Base-by-base conservation (phyloP, 1,140 invertebrate genomes). In the Antheraea pernyi region DNA sequence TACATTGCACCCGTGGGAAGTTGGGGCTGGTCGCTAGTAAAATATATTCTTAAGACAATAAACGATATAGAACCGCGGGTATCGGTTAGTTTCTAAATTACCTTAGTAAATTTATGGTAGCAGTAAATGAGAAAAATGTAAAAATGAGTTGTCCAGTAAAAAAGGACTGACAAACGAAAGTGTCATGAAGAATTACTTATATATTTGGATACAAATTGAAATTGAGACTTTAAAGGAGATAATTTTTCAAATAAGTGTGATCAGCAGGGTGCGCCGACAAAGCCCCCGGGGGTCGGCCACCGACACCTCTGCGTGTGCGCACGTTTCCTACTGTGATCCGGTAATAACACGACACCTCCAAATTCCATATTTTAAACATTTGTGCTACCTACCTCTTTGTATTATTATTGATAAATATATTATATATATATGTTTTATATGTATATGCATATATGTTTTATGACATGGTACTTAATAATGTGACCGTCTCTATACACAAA, bases 191-290 rank as follows among this genome's bases (percentile, higher is more conserved):
- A 60, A 19, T 60, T 60, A 22, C 59, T 60, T 22, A 60, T 3
- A 60, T 60, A 60, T 30, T 60, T 30, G 19, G 59, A 19, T 22
- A 30, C 19, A 53, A 16, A 9, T 53, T 53, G 16, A 53, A 66
- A 46, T 70, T 48, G 30, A 19, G 16, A 36, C 8, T 58, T 65
- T 18, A 42, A 10, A 53, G 46, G 46, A 71, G 78, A 77, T 78
- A 84, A 86, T 89, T 89, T 91, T 89, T 89, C 86, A 89, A 77
- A 77, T 88, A 84, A 86, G 78, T 85, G 78, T 53, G 58, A 84
- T 69, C 86, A 78, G 78, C 87, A 77, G 87, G 88, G 83, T 81
- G 77, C 84, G 76, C 89, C 89, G 87, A 85, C 89, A 89, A 89
- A 88, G 87, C 75, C 81, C 82, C 81, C 83, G 69, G 84, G 85